phyloP scores from a whole-genome alignment of 2,888 invertebrate species.

The Parelbella ahira region DNA sequence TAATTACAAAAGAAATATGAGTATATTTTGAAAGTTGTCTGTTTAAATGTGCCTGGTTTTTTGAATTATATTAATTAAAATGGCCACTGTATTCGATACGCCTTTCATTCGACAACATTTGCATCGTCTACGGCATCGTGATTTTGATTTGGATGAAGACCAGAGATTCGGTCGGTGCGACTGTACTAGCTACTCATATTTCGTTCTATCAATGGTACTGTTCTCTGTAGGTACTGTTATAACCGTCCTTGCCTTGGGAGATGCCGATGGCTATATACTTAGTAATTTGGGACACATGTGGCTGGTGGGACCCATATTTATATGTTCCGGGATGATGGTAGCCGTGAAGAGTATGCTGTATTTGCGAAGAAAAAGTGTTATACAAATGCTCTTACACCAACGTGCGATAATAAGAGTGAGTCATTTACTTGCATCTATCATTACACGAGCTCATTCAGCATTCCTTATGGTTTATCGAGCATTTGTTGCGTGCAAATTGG shows the following conservation, averaged over 20 bases:
- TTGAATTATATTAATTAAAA: conserved; percentile 48
- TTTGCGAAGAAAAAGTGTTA: conserved; percentile 82
- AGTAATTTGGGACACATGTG: conserved; percentile 84
- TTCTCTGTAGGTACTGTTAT: conserved; percentile 83
- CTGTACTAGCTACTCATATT: conserved; percentile 84
- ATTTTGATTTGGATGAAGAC: conserved; percentile 81
- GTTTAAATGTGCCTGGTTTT: conserved; percentile 35
- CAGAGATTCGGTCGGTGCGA: conserved; percentile 83
- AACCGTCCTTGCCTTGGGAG: conserved; percentile 82
- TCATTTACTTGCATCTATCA: conserved; percentile 21
- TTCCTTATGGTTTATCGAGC: conserved; percentile 12
- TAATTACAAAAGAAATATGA: conserved; percentile 27
- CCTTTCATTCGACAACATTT: conserved; percentile 82
- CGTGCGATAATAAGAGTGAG: conserved; percentile 82
- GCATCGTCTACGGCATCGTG: conserved; percentile 79
- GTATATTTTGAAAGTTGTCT: conserved; percentile 30
- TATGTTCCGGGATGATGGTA: conserved; percentile 85
- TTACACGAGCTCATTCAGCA: conserved; percentile 5
- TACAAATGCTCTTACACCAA: conserved; percentile 83
- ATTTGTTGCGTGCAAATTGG: conserved; percentile 23
- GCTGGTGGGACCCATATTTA: conserved; percentile 84
- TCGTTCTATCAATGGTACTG: conserved; percentile 81
- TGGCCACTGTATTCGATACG: conserved; percentile 83
- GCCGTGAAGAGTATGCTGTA: conserved; percentile 85
- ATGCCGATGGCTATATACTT: conserved; percentile 81